These are phyloP conservation scores for Sceloporus tristichus DNA, from an alignment of 2,113 vertebrate genomes.

Conservation along the genomic window DNA sequence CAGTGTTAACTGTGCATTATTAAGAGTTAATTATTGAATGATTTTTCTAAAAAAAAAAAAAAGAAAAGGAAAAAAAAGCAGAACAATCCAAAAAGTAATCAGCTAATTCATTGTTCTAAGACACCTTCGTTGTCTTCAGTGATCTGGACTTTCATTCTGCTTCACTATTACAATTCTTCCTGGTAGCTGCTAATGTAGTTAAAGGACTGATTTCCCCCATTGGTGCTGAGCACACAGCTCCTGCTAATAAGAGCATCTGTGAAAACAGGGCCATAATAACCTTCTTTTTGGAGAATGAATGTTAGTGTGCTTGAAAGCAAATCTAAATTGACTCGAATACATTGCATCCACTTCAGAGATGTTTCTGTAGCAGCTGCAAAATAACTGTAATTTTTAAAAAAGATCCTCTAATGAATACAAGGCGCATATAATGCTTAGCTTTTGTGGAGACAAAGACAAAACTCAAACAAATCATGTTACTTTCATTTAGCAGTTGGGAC, in stretches of 20 bases:
- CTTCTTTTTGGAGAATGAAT: constrained; percentile 63
- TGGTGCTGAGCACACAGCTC: constrained; percentile 41
- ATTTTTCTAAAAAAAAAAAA: constrained; percentile 77
- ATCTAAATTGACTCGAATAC: constrained; percentile 65
- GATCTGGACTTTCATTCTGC: constrained; percentile 75
- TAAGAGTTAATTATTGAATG: constrained; percentile 78
- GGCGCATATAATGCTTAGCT: constrained; percentile 50
- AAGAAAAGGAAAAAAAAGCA: background rate
- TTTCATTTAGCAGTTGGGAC: constrained; percentile 84
- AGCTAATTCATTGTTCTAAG: constrained; percentile 65
- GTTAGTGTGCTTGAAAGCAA: constrained; percentile 58
- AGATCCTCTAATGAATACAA: constrained; percentile 41
- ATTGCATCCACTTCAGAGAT: constrained; percentile 68
- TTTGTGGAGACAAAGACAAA: constrained; percentile 47
- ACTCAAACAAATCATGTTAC: constrained; percentile 49
- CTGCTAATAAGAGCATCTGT: constrained; percentile 31
- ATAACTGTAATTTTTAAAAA: constrained; percentile 66
- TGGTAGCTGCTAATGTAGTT: constrained; percentile 73
- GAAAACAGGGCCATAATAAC: constrained; percentile 47
- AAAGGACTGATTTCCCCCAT: constrained; percentile 37
- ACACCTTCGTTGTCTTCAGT: constrained; percentile 71
- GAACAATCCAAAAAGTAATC: constrained; percentile 56
- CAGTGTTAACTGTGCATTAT: constrained; percentile 86
- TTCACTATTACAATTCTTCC: constrained; percentile 66
- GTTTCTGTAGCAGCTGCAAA: constrained; percentile 73